These are phyloP conservation scores for Lithobius niger DNA, from an alignment of 1,140 invertebrate genomes.

Conservation along the genomic window DNA sequence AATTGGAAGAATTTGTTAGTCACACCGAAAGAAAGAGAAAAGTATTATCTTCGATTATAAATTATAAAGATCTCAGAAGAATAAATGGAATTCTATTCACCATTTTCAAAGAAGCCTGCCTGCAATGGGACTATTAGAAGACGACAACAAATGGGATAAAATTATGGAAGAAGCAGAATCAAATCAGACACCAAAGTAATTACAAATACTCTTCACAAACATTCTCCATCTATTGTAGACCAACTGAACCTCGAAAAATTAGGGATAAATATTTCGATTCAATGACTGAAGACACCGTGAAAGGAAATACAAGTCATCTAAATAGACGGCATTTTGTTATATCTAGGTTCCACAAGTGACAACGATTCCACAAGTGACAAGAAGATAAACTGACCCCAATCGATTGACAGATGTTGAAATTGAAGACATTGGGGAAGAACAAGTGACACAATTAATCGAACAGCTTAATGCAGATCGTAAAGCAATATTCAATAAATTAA, in stretches of 20 bases:
- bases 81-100: constrained; percentile 31
- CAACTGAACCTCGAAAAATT: constrained; percentile 11
- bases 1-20: constrained; percentile 29
- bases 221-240: constrained; percentile 29
- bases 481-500: neutral
- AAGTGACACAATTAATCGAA: neutral
- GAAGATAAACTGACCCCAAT: neutral
- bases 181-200: constrained; percentile 26
- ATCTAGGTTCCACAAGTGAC: constrained; percentile 20
- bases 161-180: constrained; percentile 28
- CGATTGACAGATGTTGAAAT: neutral
- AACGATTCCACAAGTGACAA: constrained; percentile 16
- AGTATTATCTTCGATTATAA: constrained; percentile 29
- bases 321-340: neutral
- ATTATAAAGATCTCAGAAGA: constrained; percentile 30
- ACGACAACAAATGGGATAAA: constrained; percentile 29
- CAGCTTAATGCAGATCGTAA: neutral
- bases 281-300: constrained; percentile 7
- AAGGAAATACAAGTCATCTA: neutral
- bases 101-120: constrained; percentile 27
- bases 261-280: constrained; percentile 14
- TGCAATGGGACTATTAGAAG: constrained; percentile 29
- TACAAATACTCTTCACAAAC: constrained; percentile 25
- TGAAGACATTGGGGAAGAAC: neutral
- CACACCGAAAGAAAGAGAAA: constrained; percentile 30